Evolutionary conservation across 1,140 invertebrate species (phyloP).

Genomic region (Bombus cullumanus): DNA sequence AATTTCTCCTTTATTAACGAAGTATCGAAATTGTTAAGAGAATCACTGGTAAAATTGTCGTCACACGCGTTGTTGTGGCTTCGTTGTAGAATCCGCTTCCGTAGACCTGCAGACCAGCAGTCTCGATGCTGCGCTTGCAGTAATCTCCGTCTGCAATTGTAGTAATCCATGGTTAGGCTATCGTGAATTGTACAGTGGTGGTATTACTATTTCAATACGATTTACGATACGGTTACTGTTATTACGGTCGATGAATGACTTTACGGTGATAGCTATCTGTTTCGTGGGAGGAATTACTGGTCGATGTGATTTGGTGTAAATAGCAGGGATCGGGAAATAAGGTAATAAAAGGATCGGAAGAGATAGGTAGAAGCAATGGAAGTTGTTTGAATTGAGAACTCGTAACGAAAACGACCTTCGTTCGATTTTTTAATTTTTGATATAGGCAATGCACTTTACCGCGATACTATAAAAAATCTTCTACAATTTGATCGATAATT

Average conservation of each 20-base stretch:
- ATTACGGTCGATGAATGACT: not conserved
- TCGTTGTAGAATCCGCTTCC: conserved; percentile 89
- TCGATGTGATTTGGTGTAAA: not conserved
- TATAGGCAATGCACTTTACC: not conserved
- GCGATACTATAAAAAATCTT: fast-evolving
- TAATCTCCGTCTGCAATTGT: conserved; percentile 88
- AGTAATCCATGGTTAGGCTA: not conserved
- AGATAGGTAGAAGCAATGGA: not conserved
- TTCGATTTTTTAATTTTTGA: not conserved
- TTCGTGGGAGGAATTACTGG: not conserved
- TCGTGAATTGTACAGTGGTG: not conserved
- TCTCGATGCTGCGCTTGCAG: conserved; percentile 93
- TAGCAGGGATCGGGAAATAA: not conserved
- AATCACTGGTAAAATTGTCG: conserved; percentile 29
- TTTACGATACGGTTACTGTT: not conserved
- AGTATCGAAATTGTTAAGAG: conserved; percentile 40
- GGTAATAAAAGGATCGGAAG: not conserved
- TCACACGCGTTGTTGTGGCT: conserved; percentile 45
- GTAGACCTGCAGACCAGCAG: conserved; percentile 91
- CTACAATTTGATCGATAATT: not conserved
- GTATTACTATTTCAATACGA: not conserved
- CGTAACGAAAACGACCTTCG: not conserved
- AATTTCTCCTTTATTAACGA: not conserved
- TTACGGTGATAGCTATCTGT: not conserved
- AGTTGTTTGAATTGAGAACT: not conserved